Base-by-base conservation (phyloP, 2,113 vertebrate species). In the Callospermophilus lateralis region DNA sequence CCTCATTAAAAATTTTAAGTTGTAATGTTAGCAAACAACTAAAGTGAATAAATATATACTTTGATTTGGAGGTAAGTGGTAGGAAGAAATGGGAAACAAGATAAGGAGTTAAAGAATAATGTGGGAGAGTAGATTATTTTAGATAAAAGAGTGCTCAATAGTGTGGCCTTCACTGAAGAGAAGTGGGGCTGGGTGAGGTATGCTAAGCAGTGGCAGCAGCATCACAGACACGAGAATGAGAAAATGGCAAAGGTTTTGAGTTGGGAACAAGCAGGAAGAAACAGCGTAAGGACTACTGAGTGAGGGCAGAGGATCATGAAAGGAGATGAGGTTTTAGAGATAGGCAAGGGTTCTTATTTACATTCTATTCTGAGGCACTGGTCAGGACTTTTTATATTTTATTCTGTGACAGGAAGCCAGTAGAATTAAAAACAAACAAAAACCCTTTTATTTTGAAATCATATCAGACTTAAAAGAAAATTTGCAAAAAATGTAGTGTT, bases 371-470 rank as follows among this genome's bases (percentile, higher is more conserved):
- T 77, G 63, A 96, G 51, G 42, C 42, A 19, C 6, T 79, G 22
- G 10, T 76, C 77, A 92, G 77, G 45, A 78, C 51, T 89, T 51
- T 51, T 96, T 72, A 22, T 89, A 42, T 87, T 94, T 67, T 90
- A 74, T 61, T 91, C 11, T 86, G 55, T 68, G 72, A 48, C 32
- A 63, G 61, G 24, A 96, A 94, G 45, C 48, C 51, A 81, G 16
- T 93, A 42, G 28, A 85, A n/a, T 88, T 58, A 24, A 84, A 72
- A n/a, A 37, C 24, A 68, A 63, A 51, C 48, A 51, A 51, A 51
- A 51, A 51, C 48, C 48, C 48, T 51, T 51, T 11, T 51, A 51
- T 51, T 51, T 51, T 51, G 48, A 51, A 51, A 58, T 22, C 55
- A 24, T 68, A 42, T 34, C 90, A 85, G 77, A 89, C 6, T n/a